phyloP scores from a whole-genome alignment of 2,113 vertebrate species.

The Zosterops japonicus region DNA sequence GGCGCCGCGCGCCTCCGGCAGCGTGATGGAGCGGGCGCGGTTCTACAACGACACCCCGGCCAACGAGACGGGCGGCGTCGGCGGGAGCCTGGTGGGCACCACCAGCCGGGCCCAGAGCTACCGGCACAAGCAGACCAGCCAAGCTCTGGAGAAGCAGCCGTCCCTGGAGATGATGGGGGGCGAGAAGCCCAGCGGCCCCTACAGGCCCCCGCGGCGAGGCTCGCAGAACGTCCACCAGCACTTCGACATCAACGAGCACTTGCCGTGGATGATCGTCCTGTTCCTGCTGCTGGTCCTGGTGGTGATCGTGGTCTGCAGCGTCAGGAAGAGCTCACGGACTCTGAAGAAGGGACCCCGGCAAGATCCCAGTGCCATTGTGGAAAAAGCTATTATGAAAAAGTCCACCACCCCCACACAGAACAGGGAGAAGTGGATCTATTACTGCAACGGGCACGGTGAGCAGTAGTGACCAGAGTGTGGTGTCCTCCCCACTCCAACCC shows the following conservation, averaged over 20 bases:
- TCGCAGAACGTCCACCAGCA: slow-evolving; percentile 81
- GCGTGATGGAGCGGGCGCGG: slow-evolving; percentile 15
- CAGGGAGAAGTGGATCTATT: slow-evolving; percentile 95
- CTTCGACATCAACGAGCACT: slow-evolving; percentile 97
- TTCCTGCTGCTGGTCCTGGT: slow-evolving; percentile 91
- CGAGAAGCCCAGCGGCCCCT: slow-evolving; percentile 67
- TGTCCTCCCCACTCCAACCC: accelerated
- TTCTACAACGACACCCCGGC: slow-evolving; percentile 58
- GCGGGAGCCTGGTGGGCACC: not conserved
- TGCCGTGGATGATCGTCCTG: slow-evolving; percentile 98
- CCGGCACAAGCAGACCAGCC: slow-evolving; percentile 65
- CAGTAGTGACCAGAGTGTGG: not conserved
- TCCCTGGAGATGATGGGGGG: slow-evolving; percentile 70
- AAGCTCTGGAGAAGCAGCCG: slow-evolving; percentile 66
- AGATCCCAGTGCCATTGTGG: slow-evolving; percentile 93
- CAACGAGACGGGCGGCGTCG: slow-evolving; percentile 20
- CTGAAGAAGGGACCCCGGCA: slow-evolving; percentile 95
- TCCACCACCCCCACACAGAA: slow-evolving; percentile 74
- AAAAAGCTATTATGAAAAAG: slow-evolving; percentile 91
- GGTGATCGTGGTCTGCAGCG: slow-evolving; percentile 91
- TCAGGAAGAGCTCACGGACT: slow-evolving; percentile 90
- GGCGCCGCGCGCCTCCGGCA: slow-evolving; percentile 19
- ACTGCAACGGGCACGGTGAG: slow-evolving; percentile 93
- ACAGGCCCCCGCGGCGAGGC: slow-evolving; percentile 82
- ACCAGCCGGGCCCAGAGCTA: slow-evolving; percentile 64